Base-by-base conservation (phyloP, 1,140 invertebrate genomes). In the Belonocnema kinseyi region DNA sequence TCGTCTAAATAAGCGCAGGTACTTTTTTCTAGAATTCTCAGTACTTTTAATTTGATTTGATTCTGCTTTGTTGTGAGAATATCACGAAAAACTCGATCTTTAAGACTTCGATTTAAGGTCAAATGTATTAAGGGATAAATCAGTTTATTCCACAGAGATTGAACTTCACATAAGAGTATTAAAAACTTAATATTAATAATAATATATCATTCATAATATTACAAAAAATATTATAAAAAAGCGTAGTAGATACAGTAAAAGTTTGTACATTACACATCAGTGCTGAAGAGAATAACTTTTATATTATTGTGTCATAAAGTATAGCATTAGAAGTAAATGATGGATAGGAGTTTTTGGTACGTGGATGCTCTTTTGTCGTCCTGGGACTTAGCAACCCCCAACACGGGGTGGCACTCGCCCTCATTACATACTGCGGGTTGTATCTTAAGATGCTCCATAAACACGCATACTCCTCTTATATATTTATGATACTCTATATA, bases 331-430 rank as follows among this genome's bases (percentile, higher is more conserved):
- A 66, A 66, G 46, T 83, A 85, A 85, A 78, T 83, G 82, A 85
- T 85, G 82, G 80, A 85, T 85, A 76, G 80, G 81, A 83, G 76
- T 83, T 85, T 83, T 83, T 73, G 80, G 70, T 73, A 80, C 75
- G 74, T 77, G 75, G 46, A 75, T 51, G 74, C 21, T 73, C 51
- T 75, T 21, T 56, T 13, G 73, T 53, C 77, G 82, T 77, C 78
- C 66, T 76, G 84, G 84, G 82, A 83, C 79, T 71, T 14, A 16
- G 40, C 73, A 78, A 83, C 73, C 80, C 84, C 76, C 84, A 81
- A 85, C 82, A 85, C 80, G 82, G 56, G 80, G 75, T 75, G 77
- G 82, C 84, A 85, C 84, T 85, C 79, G 82, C 80, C 56, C 74
- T 85, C 80, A 82, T 81, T 82, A 83, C 76, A 56, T 75, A 58